phyloP scores from a whole-genome alignment of 2,113 vertebrate genomes.

The Caranx ignobilis region DNA sequence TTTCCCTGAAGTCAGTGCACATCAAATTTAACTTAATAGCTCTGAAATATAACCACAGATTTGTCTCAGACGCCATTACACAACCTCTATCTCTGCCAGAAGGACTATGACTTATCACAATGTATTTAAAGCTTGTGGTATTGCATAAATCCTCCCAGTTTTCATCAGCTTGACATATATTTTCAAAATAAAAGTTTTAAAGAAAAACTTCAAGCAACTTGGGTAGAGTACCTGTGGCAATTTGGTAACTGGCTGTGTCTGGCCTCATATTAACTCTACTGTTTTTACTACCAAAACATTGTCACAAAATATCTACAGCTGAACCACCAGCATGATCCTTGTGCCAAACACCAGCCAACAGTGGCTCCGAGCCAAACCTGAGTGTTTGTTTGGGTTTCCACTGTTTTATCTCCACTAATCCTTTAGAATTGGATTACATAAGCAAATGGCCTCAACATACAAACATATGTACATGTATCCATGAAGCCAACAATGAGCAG shows the following conservation, averaged over 20 bases:
- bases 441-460: background rate
- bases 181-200: background rate
- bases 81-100: background rate
- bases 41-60: background rate
- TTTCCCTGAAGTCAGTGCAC: background rate
- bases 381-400: slow-evolving; percentile 6
- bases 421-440: slow-evolving; percentile 3
- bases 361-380: background rate
- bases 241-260: background rate
- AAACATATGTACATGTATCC: slow-evolving; percentile 1
- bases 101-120: background rate
- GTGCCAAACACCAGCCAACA: background rate
- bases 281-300: background rate
- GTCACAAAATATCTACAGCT: background rate
- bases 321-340: background rate
- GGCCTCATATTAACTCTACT: background rate
- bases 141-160: background rate
- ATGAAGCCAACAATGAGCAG: background rate
- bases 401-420: slow-evolving; percentile 2
- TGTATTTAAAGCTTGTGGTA: slow-evolving; percentile 3
- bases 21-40: background rate
- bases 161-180: slow-evolving; percentile 4
- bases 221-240: background rate
- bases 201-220: background rate
- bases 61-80: background rate